Percentiles rank a stretch among this genome's conserved stretches.
Conservation (phyloP, 2,888 invertebrate genomes). For the Tenthredo mesomela region DNA sequence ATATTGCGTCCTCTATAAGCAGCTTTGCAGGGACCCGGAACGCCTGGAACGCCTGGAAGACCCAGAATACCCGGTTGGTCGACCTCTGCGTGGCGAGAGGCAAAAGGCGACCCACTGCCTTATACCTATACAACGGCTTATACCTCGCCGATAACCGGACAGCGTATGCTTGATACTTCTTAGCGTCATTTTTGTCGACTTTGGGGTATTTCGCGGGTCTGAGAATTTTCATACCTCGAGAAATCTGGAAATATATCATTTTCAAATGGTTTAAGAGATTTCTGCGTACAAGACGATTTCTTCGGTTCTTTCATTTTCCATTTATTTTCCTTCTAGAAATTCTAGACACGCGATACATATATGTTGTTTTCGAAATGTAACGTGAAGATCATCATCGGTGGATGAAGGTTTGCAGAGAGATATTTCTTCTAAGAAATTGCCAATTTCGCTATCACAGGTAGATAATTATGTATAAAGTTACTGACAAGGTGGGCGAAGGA, state of each 20-base stretch:
- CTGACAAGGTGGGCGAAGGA: background rate
- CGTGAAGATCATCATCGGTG: background rate
- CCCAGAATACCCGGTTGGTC: conserved; percentile 23
- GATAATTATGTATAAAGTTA: background rate
- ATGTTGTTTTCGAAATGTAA: background rate
- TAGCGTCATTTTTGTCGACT: conserved; percentile 25
- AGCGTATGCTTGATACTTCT: conserved; percentile 41
- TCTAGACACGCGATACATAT: no score
- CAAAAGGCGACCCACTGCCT: conserved; percentile 22
- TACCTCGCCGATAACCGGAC: conserved; percentile 26
- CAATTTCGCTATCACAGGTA: background rate
- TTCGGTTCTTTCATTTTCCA: background rate
- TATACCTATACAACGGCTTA: background rate
- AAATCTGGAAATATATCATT: background rate
- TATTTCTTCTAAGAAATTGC: background rate
- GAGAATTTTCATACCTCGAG: background rate
- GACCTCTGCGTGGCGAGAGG: conserved; percentile 20
- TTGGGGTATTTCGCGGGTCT: background rate
- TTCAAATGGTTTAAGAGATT: background rate
- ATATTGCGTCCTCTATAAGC: conserved; percentile 46
- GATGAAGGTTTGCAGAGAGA: background rate
- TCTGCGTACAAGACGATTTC: background rate
- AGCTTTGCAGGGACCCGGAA: conserved; percentile 34
- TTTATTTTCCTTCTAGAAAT: no score
- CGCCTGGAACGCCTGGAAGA: background rate